Evolutionary conservation across 1,140 invertebrate genomes (phyloP).

Genomic region (Aphis gossypii): DNA sequence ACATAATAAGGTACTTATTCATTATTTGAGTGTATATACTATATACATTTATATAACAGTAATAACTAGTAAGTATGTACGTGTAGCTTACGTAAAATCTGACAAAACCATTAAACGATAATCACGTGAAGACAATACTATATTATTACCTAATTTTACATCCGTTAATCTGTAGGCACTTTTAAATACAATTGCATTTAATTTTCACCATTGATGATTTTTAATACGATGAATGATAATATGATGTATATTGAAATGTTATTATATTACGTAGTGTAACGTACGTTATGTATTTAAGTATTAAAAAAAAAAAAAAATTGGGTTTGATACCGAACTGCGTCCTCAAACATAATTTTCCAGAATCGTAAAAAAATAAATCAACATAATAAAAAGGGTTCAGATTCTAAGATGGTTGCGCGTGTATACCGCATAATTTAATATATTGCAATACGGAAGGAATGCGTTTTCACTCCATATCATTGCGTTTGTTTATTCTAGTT

Average conservation of each 20-base stretch:
- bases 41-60: not conserved
- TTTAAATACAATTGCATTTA: too few relatives aligned
- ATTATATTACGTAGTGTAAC: too few relatives aligned
- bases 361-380: not conserved
- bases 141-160: not conserved
- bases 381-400: not conserved
- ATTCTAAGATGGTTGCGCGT: too few relatives aligned
- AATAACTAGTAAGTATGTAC: not conserved
- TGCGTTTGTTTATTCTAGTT: not conserved
- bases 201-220: too few relatives aligned
- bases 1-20: not conserved
- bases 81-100: not conserved
- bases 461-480: not conserved
- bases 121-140: not conserved
- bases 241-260: too few relatives aligned
- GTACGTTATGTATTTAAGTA: too few relatives aligned
- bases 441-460: not conserved
- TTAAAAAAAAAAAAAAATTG: too few relatives aligned
- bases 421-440: not conserved
- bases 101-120: not conserved
- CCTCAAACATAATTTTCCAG: not conserved
- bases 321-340: not conserved
- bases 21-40: not conserved
- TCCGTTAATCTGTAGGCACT: not conserved
- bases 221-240: too few relatives aligned